Evolutionary conservation across 2,888 invertebrate species (phyloP).

Genomic region (Margaritifera margaritifera): DNA sequence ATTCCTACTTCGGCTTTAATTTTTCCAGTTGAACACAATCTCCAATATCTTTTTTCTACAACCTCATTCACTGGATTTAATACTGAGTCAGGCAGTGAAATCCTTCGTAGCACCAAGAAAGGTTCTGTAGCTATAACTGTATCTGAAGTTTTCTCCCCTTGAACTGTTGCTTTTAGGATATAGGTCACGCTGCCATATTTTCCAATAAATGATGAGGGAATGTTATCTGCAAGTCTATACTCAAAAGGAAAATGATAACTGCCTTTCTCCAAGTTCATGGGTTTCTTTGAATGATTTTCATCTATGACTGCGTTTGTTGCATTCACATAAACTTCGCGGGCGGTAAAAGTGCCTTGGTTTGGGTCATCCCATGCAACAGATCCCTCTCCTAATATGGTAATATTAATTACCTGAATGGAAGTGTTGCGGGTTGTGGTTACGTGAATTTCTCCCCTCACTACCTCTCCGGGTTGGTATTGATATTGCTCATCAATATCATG

Average conservation of each 20-base stretch:
- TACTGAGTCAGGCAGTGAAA: constrained; percentile 38
- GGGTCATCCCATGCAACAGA: constrained; percentile 69
- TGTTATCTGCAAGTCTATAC: constrained; percentile 65
- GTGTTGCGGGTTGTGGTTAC: constrained; percentile 31
- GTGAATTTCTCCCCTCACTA: constrained; percentile 58
- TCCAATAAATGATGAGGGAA: constrained; percentile 72
- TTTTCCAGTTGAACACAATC: constrained; percentile 65
- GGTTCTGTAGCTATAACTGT: constrained; percentile 70
- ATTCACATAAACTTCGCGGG: constrained; percentile 68
- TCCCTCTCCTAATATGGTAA: constrained; percentile 58
- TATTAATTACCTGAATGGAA: constrained; percentile 33
- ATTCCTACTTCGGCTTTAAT: constrained; percentile 55
- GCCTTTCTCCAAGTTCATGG: constrained; percentile 52
- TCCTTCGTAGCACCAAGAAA: constrained; percentile 63
- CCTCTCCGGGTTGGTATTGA: constrained; percentile 71
- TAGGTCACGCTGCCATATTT: constrained; percentile 72
- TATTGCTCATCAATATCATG: constrained; percentile 73
- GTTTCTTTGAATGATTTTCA: constrained; percentile 13
- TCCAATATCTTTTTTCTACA: constrained; percentile 52
- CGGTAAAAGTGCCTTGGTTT: constrained; percentile 43
- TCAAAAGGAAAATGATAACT: constrained; percentile 65
- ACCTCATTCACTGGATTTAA: constrained; percentile 26
- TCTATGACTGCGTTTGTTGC: constrained; percentile 45
- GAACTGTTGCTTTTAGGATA: constrained; percentile 66
- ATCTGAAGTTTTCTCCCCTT: constrained; percentile 62